Base-by-base conservation (phyloP, 2,113 vertebrate genomes). In the Cryptomyrus ogoouensis region DNA sequence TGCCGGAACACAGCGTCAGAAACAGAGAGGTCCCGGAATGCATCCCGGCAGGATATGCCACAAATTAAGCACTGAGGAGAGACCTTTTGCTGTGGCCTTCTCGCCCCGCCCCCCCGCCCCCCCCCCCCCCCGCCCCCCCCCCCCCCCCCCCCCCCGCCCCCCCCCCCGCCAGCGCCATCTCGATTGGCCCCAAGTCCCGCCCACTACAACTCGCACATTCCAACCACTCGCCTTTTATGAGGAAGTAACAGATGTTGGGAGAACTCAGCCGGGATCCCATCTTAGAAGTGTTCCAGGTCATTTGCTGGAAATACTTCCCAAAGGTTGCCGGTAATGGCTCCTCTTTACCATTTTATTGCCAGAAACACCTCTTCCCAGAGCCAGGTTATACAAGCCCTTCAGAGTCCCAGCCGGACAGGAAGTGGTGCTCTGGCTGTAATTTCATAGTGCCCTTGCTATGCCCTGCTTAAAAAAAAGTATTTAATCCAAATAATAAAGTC, bases 201-300 rank as follows among this genome's bases (percentile, higher is more conserved):
- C 46, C 89, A 52, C 87, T 47, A 49, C 39, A 56, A 31, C 44
- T 80, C 31, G 7, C 58, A 53, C 7, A 49, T 42, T 31, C 35
- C 80, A 13, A 8, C 58, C 83, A 42, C 58, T 50, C 49, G 5
- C 58, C 27, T 39, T 90, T 88, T 90, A 90, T 80, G 62, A 66
- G 46, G 88, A 91, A 90, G n/a, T 89, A 94, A 92, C 94, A 94
- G 94, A 94, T 94, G 94, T 94, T 92, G 91, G 90, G 89, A 90
- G 90, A 92, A 90, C 87, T 94, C 94, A 91, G 88, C 93, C 92
- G 94, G 94, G 94, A 94, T 93, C 91, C 91, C 92, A 91, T 90
- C 94, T 94, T 94, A 93, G 94, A 94, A 91, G 91, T 90, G 94
- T 95, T 95, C 92, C 93, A 92, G 95, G 94, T 95, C 94, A 94